Evolutionary conservation across 2,797 vertebrate genomes (phyloP).

Genomic region (Phataginus tricuspis): DNA sequence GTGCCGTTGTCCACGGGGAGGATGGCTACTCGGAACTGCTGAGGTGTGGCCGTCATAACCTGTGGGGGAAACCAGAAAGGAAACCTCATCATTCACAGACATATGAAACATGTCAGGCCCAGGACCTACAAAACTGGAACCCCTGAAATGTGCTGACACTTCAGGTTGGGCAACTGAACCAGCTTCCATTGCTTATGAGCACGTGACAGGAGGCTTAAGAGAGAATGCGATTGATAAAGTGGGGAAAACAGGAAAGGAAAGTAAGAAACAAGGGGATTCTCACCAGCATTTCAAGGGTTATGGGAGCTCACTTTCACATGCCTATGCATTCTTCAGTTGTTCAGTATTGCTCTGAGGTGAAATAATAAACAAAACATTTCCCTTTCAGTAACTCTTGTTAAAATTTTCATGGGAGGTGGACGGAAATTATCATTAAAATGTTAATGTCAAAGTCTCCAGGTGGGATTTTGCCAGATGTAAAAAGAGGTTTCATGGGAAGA

Average conservation of each 20-base stretch:
- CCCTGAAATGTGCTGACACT: background rate
- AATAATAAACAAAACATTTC: background rate
- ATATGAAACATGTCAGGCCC: background rate
- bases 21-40: conserved; percentile 94
- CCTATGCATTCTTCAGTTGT: background rate
- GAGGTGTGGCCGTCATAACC: conserved; percentile 93
- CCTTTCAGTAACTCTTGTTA: background rate
- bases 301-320: background rate
- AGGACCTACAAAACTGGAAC: background rate
- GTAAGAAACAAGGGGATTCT: background rate
- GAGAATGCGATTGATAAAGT: background rate
- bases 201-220: background rate
- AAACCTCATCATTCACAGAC: fast-evolving
- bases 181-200: background rate
- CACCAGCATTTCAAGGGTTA: background rate
- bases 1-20: conserved; percentile 94
- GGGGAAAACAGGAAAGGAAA: background rate
- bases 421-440: background rate
- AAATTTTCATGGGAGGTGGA: background rate
- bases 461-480: background rate
- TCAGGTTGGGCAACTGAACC: background rate
- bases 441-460: background rate
- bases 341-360: background rate
- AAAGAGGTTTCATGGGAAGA: background rate
- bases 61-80: conserved; percentile 71